Base-by-base conservation (phyloP, 2,888 invertebrate genomes). In the Shargacucullia verbasci region DNA sequence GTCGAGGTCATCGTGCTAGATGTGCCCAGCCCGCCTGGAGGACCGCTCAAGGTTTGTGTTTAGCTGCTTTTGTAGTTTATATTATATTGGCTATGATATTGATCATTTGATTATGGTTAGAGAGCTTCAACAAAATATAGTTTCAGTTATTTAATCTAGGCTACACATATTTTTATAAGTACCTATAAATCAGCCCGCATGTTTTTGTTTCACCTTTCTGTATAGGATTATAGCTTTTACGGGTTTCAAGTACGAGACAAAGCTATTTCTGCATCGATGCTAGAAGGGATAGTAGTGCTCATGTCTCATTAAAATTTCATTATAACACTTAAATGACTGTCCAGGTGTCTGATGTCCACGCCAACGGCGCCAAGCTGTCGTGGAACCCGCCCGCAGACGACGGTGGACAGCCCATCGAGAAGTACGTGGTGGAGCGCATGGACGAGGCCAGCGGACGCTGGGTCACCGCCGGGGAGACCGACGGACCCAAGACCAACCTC, bases 331-430 rank as follows among this genome's bases (percentile, higher is more conserved):
- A 4, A 29, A 29, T 9, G 1, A 3, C 1, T 44, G 0, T 39
- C 7, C 66, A 94, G 94, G 94, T 94, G 0, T 96, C 97, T 0
- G 98, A 99, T 81, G 97, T 99, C 0, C 97, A 97, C 87, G 98
- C 98, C 0, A 97, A 99, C 80, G 98, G 98, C 8, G 98, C 98
- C 74, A 98, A 97, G 62, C 94, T 99, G 0, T 95, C 96, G 9
- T 99, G 99, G 99, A 97, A 97, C 81, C 97, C 98, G 66, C 99
- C 99, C 0, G 96, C 97, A 38, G 99, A 99, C 89, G 99, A 99
- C 85, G 99, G 99, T 12, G 99, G 99, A 0, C 97, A 97, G 82
- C 98, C 99, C 2, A 95, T 99, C 76, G 98, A 98, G 64, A 97
- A 97, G 76, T 99, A 99, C 89, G 94, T 99, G 8, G 97, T 99